Percentiles rank a stretch among this genome's conserved stretches.
These are phyloP conservation scores for Propithecus coquereli DNA, from an alignment of 2,113 vertebrate species.

Conservation along the genomic window DNA sequence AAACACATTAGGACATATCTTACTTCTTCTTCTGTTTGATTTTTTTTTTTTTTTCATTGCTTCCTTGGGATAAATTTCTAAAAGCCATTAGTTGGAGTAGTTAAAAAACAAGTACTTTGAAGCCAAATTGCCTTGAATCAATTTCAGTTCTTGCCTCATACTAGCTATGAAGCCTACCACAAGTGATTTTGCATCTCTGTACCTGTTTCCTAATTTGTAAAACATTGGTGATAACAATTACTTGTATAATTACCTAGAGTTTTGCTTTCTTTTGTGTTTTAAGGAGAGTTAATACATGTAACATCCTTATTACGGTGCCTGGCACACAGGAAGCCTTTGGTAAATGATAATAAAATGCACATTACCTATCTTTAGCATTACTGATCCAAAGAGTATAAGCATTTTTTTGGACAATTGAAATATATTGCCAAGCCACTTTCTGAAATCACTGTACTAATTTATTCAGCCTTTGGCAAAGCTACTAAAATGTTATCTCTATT, in stretches of 20 bases:
- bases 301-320: not conserved
- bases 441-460: constrained; percentile 15
- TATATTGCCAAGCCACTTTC: not conserved
- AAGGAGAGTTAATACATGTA: not conserved
- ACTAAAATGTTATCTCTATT: constrained; percentile 37
- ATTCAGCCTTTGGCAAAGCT: not conserved
- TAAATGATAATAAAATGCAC: not conserved
- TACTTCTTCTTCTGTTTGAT: not conserved
- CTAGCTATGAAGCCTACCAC: not conserved
- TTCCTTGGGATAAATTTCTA: not conserved
- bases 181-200: not conserved
- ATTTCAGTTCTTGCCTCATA: not conserved
- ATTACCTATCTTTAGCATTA: constrained; percentile 21
- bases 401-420: constrained; percentile 26
- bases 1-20: not conserved
- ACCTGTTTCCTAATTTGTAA: not conserved
- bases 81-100: not conserved
- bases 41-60: not conserved
- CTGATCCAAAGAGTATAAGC: not conserved
- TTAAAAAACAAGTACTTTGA: not conserved
- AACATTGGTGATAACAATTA: not conserved
- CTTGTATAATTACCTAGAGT: not conserved
- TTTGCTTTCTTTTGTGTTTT: not conserved
- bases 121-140: not conserved
- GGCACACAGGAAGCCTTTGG: not conserved